Evolutionary conservation across 2,888 invertebrate genomes (phyloP).

Genomic region (Conomelus anceps): DNA sequence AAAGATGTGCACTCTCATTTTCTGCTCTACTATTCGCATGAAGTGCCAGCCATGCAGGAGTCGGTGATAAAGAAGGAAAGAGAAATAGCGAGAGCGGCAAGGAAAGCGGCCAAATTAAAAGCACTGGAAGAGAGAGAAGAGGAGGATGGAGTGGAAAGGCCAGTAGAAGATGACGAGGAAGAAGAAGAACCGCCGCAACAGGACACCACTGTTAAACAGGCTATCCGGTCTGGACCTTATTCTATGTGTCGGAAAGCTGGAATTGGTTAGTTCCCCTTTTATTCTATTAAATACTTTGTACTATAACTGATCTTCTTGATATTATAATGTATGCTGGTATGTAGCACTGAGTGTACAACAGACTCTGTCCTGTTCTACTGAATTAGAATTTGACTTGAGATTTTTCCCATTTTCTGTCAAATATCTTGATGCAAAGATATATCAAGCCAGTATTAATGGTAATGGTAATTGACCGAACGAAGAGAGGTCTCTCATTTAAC

Average conservation of each 20-base stretch:
- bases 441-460: too few relatives aligned
- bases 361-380: too few relatives aligned
- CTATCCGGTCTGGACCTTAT: slow-evolving; percentile 81
- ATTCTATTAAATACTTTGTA: too few relatives aligned
- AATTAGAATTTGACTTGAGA: too few relatives aligned
- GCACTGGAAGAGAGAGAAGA: slow-evolving; percentile 34
- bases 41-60: slow-evolving; percentile 46
- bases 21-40: slow-evolving; percentile 81
- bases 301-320: too few relatives aligned
- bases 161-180: slow-evolving; percentile 49
- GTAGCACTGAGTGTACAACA: too few relatives aligned
- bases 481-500: too few relatives aligned
- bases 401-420: too few relatives aligned
- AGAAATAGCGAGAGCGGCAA: slow-evolving; percentile 37
- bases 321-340: too few relatives aligned
- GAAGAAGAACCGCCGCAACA: slow-evolving; percentile 44
- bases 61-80: slow-evolving; percentile 36
- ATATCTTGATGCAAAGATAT: too few relatives aligned
- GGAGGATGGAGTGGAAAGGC: slow-evolving; percentile 44
- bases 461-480: too few relatives aligned
- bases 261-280: slow-evolving; percentile 50
- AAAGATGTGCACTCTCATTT: slow-evolving; percentile 92
- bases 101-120: slow-evolving; percentile 39
- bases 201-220: slow-evolving; percentile 68
- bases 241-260: slow-evolving; percentile 80